Conservation (phyloP, 2,888 invertebrate species). For the Nipponacmea schrenckii region DNA sequence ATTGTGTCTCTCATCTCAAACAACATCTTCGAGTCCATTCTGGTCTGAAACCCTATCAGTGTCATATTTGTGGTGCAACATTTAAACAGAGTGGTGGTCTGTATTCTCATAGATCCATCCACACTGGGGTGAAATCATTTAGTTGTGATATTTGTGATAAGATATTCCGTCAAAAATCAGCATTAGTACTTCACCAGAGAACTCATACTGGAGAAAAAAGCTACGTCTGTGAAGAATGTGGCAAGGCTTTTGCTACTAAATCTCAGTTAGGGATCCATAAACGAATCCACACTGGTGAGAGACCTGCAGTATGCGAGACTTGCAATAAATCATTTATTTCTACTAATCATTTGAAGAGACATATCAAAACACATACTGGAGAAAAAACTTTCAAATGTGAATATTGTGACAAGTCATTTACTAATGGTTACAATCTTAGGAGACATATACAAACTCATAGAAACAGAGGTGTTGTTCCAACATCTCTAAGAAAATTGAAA, state of each 20-base stretch:
- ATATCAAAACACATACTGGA: constrained; percentile 8
- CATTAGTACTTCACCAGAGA: constrained; percentile 25
- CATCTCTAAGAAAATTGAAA: no score
- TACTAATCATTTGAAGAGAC: background rate
- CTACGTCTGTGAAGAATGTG: constrained; percentile 28
- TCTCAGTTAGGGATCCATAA: background rate
- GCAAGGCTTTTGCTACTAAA: constrained; percentile 19
- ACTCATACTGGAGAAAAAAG: constrained; percentile 32
- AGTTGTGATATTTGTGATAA: background rate
- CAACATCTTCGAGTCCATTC: no score
- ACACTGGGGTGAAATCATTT: no score
- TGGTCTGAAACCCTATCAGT: no score
- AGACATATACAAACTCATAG: constrained; percentile 8
- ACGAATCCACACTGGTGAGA: constrained; percentile 7
- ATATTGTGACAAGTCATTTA: constrained; percentile 6
- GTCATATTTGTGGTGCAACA: no score
- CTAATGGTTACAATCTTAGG: background rate
- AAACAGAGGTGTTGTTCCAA: no score
- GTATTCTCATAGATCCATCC: no score
- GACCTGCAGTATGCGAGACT: constrained; percentile 8
- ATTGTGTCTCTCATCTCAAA: background rate
- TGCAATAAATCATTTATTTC: constrained; percentile 11
- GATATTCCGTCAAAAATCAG: constrained; percentile 28
- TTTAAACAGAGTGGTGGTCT: no score
- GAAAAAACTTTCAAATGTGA: constrained; percentile 13